Conservation (phyloP, 2,888 invertebrate species). For the Zygothrica quintamaculata region DNA sequence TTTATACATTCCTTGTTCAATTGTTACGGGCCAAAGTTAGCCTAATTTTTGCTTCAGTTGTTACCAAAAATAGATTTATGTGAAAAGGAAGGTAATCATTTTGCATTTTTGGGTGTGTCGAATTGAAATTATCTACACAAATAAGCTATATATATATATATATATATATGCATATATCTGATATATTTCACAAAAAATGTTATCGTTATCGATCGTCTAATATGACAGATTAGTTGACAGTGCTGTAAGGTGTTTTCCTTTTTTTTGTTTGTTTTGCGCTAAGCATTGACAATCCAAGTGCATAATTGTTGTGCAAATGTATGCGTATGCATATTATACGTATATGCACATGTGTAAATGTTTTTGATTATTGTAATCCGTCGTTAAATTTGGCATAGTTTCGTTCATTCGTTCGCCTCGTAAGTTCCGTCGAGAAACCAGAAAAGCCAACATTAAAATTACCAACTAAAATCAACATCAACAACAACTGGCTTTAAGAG, state of each 20-base stretch:
- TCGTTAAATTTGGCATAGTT: constrained; percentile 78
- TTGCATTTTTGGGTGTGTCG: constrained; percentile 56
- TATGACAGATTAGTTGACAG: constrained; percentile 38
- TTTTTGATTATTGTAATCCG: constrained; percentile 71
- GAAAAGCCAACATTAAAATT: constrained; percentile 66
- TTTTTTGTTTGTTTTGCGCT: too few species aligned
- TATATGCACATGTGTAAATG: constrained; percentile 19
- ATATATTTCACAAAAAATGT: constrained; percentile 25
- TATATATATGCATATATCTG: constrained; percentile 3
- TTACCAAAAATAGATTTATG: constrained; percentile 66
- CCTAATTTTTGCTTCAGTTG: constrained; percentile 56
- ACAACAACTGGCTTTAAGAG: constrained; percentile 23
- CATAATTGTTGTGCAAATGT: constrained; percentile 54
- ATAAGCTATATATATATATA: not conserved
- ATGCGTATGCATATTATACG: constrained; percentile 17
- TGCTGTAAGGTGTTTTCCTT: constrained; percentile 45
- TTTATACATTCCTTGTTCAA: constrained; percentile 17
- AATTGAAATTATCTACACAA: not conserved
- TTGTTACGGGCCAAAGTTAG: constrained; percentile 22
- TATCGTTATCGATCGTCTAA: constrained; percentile 1
- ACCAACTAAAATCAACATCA: constrained; percentile 46
- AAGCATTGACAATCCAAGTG: constrained; percentile 54
- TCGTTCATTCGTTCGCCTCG: too few species aligned
- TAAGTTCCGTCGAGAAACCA: constrained; percentile 61
- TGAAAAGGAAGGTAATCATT: constrained; percentile 41